phyloP scores from a whole-genome alignment of 2,888 invertebrate species.

The Erebia ligea region DNA sequence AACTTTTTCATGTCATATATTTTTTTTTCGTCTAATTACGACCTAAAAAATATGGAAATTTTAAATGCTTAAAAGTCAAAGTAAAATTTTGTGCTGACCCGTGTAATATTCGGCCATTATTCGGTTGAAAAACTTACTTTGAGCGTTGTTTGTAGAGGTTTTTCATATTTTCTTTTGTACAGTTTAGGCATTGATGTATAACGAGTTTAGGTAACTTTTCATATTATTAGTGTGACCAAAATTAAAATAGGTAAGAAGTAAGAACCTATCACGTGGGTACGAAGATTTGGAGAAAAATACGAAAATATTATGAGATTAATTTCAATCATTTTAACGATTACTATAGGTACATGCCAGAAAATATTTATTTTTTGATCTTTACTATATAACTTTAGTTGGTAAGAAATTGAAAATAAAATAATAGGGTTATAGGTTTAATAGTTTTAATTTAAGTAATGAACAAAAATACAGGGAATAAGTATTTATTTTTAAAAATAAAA shows the following conservation, averaged over 20 bases:
- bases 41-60: too few species aligned
- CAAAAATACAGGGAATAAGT: slow-evolving; percentile 60
- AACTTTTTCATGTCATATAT: too few species aligned
- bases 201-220: neutral
- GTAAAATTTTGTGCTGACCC: too few species aligned
- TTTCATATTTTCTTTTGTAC: neutral
- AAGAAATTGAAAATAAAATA: neutral
- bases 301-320: neutral
- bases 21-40: too few species aligned
- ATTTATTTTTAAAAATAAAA: slow-evolving; percentile 11
- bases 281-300: neutral
- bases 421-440: neutral
- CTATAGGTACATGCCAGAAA: neutral
- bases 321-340: neutral
- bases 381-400: neutral
- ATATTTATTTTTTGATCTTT: slow-evolving; percentile 22
- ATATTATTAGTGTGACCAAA: neutral
- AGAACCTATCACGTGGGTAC: neutral
- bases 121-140: neutral
- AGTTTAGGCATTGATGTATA: too few species aligned
- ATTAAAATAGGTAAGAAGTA: neutral
- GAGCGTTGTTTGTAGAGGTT: neutral
- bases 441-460: slow-evolving; percentile 41
- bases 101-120: too few species aligned
- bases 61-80: too few species aligned